A percentile compares a stretch with the other conserved stretches of the same genome.
Conservation (phyloP, 2,797 vertebrate species). For the Halcyon badia region DNA sequence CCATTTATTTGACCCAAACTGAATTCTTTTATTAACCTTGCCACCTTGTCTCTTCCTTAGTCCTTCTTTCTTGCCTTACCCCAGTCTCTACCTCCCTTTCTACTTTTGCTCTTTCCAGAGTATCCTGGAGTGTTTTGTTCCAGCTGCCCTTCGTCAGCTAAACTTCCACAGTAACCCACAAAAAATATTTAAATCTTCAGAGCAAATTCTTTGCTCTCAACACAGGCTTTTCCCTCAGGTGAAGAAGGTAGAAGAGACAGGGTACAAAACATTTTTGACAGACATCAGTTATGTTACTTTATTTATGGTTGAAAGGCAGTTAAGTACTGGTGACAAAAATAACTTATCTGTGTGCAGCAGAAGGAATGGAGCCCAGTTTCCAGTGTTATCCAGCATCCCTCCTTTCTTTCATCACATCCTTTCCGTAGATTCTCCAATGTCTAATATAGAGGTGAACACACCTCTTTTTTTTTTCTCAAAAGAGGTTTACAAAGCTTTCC, state of each 20-base stretch:
- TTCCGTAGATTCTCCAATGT: not conserved
- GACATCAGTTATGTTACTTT: not conserved
- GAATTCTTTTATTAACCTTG: not conserved
- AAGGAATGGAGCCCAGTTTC: not conserved
- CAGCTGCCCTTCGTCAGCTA: not conserved
- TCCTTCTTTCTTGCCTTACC: not conserved
- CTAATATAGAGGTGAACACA: not conserved
- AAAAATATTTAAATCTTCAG: not conserved
- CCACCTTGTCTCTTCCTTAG: not conserved
- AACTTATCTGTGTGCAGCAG: not conserved
- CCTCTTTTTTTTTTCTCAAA: conserved; percentile 10
- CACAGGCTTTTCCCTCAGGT: not conserved
- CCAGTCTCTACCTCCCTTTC: not conserved
- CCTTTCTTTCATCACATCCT: not conserved
- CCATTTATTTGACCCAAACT: not conserved
- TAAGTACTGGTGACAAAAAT: not conserved
- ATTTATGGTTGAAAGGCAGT: not conserved
- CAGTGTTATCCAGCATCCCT: not conserved
- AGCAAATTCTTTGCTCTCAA: not conserved
- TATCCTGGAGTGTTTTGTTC: not conserved
- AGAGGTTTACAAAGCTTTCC: conserved; percentile 16
- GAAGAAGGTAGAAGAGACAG: not conserved
- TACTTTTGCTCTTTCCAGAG: not conserved
- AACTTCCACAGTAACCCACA: not conserved
- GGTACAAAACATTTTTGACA: not conserved